Evolutionary conservation across 1,140 invertebrate genomes (phyloP), one percentile per base, ranked within the genome.

Genomic region (Euura lappo): DNA sequence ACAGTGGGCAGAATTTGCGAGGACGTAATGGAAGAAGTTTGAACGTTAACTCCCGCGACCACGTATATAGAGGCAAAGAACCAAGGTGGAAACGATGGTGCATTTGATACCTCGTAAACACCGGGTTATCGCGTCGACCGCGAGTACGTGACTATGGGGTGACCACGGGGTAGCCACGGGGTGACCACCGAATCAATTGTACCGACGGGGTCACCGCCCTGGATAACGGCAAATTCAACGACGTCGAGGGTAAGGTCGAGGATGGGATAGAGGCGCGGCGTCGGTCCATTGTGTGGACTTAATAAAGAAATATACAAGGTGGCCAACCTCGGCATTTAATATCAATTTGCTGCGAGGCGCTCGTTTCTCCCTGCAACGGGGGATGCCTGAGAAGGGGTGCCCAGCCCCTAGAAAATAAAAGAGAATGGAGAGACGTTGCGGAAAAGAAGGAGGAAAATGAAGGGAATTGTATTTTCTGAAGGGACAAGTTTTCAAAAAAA

Each of bases 281-380:
- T 51, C 6, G 73, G 74, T 73, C 76, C 77, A 77, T 77, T 81
- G 74, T 74, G 67, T 66, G 73, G 71, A 83, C 81, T 84, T 84
- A 84, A 84, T 84, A 84, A 84, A 83, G 83, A 84, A 84, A 81
- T 81, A 83, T 80, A 83, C 80, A 83, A 82, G 81, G 81, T 83
- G 83, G 81, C 81, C 84, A 81, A 79, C 83, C 82, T 79, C 76
- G 79, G 80, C 83, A 84, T 85, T 86, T 83, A 83, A 84, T 84
- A 84, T 85, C 84, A 86, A 86, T 86, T 86, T 86, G 83, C 80
- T 77, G 76, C 73, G 72, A 74, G 45, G 76, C 71, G 75, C 79
- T 76, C 51, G 51, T 6, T 60, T 80, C 76, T 78, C 78, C 68
- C 75, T 76, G 75, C 73, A 73, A 28, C 73, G 60, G 70, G 47